Conservation (phyloP, 2,797 vertebrate species). For the Crypturellus tataupa region DNA sequence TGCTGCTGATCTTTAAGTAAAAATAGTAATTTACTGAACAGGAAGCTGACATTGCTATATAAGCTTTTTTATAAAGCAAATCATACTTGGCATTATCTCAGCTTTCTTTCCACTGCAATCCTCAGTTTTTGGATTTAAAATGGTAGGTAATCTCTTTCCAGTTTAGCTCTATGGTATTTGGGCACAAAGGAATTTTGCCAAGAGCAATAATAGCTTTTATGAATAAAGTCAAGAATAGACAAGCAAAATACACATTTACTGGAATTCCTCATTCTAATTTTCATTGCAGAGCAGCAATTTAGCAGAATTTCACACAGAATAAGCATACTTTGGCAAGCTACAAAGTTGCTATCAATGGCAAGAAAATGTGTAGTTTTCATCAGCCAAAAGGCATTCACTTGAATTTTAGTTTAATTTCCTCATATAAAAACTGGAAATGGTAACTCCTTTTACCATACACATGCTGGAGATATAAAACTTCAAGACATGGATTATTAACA, state of each 20-base stretch:
- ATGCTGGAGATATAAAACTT: neutral
- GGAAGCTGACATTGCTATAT: neutral
- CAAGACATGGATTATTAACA: neutral
- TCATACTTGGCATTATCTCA: neutral
- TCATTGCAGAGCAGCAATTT: neutral
- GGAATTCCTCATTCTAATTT: neutral
- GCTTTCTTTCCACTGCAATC: neutral
- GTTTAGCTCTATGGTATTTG: neutral
- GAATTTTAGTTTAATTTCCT: neutral
- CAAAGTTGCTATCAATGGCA: neutral
- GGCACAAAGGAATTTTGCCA: slow-evolving; percentile 10
- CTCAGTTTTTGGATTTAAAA: neutral
- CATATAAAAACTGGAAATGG: neutral
- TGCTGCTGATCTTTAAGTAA: neutral
- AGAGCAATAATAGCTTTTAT: neutral
- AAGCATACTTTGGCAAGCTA: neutral
- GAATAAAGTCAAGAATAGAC: neutral
- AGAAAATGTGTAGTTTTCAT: neutral
- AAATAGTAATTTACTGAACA: neutral
- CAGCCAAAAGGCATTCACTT: neutral
- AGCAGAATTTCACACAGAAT: neutral
- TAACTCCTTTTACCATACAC: neutral
- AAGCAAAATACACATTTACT: slow-evolving; percentile 10
- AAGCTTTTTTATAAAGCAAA: neutral
- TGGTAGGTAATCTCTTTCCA: neutral